Conservation (phyloP, 2,113 vertebrate species). For the Suncus etruscus region DNA sequence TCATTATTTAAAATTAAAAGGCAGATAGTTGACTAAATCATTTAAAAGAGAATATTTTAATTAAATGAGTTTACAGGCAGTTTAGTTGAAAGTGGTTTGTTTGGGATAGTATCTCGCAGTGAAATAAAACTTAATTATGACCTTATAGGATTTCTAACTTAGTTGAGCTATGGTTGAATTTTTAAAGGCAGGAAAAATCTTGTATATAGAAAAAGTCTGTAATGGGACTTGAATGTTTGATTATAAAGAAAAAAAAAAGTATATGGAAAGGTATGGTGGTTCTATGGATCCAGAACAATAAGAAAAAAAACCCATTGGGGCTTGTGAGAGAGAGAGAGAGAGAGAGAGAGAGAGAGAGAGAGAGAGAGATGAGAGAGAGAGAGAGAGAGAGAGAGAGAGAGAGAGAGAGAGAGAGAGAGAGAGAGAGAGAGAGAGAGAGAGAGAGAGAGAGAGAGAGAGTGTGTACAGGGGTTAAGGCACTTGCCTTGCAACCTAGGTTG, state of each 20-base stretch:
- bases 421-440: too few relatives aligned
- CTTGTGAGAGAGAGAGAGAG: too few relatives aligned
- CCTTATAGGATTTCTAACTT: neutral
- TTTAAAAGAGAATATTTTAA: slow-evolving; percentile 18
- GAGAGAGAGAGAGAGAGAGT: too few relatives aligned
- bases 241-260: neutral
- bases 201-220: neutral
- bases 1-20: slow-evolving; percentile 48
- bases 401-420: too few relatives aligned
- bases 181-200: neutral
- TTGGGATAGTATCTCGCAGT: neutral
- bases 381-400: too few relatives aligned
- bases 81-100: slow-evolving; percentile 10
- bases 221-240: neutral
- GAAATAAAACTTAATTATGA: neutral
- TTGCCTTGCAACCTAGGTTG: too few relatives aligned
- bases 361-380: too few relatives aligned
- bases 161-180: neutral
- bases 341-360: too few relatives aligned
- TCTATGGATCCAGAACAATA: neutral
- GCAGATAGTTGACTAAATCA: neutral
- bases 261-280: neutral
- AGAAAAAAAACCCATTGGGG: neutral
- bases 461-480: too few relatives aligned
- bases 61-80: neutral